phyloP scores from a whole-genome alignment of 2,888 invertebrate species.

The Bedellia somnulentella region DNA sequence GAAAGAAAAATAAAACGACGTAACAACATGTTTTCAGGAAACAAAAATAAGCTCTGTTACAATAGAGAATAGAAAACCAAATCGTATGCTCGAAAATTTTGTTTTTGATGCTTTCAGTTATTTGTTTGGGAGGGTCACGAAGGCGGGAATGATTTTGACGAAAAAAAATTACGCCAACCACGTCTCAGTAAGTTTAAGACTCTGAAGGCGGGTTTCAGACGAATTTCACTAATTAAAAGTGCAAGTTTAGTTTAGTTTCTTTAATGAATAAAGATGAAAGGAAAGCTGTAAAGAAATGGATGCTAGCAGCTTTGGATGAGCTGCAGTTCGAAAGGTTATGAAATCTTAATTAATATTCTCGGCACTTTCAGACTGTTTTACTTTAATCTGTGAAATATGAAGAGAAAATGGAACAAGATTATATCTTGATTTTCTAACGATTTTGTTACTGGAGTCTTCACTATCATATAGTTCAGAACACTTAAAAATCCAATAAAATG shows the following conservation, averaged over 20 bases:
- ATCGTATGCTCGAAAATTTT: slow-evolving; percentile 17
- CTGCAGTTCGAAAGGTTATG: not conserved
- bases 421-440: not conserved
- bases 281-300: slow-evolving; percentile 13
- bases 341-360: no score
- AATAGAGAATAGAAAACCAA: slow-evolving; percentile 4
- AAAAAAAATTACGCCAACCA: slow-evolving; percentile 61
- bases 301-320: not conserved
- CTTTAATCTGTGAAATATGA: not conserved
- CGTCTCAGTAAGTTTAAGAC: slow-evolving; percentile 55
- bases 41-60: slow-evolving; percentile 10
- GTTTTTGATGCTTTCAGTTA: slow-evolving; percentile 53
- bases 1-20: slow-evolving; percentile 27
- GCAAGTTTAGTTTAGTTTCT: slow-evolving; percentile 33
- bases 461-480: not conserved
- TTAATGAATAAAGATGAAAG: slow-evolving; percentile 19
- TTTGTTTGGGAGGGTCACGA: slow-evolving; percentile 60
- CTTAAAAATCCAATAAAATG: no score
- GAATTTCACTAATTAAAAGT: slow-evolving; percentile 57
- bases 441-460: not conserved
- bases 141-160: slow-evolving; percentile 58
- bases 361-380: not conserved
- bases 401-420: not conserved
- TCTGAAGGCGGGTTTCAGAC: slow-evolving; percentile 49
- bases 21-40: slow-evolving; percentile 12